Evolutionary conservation across 2,888 invertebrate genomes (phyloP).

Genomic region (Tenodera sinensis): DNA sequence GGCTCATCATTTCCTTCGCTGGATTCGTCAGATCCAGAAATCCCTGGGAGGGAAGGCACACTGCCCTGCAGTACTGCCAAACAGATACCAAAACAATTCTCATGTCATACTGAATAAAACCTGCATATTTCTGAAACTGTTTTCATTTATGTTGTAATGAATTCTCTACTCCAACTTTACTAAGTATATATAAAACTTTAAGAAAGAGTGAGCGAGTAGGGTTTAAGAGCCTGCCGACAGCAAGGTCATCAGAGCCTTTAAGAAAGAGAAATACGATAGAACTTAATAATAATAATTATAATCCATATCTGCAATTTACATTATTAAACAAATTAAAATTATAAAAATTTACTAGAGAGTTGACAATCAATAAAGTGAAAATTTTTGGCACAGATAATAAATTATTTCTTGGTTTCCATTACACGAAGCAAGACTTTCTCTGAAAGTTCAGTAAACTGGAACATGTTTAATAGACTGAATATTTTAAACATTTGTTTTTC

Average conservation of each 20-base stretch:
- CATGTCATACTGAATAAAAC: neutral
- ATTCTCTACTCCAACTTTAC: neutral
- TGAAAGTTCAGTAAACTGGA: neutral
- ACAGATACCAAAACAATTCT: conserved; percentile 3
- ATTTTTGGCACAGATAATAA: neutral
- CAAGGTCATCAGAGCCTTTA: no score
- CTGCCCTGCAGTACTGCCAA: conserved; percentile 26
- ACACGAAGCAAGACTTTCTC: neutral
- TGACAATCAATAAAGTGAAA: neutral
- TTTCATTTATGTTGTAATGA: neutral
- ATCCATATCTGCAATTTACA: neutral
- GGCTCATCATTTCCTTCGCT: conserved; percentile 44
- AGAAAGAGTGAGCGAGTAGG: no score
- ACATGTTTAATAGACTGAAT: neutral
- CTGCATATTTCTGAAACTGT: neutral
- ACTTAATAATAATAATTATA: neutral
- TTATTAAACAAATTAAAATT: neutral
- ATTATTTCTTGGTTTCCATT: no score
- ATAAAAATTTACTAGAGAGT: neutral
- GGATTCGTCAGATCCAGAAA: conserved; percentile 39
- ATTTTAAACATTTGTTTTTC: neutral
- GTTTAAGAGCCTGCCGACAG: no score
- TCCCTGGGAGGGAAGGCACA: conserved; percentile 35
- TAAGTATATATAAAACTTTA: neutral
- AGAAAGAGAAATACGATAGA: neutral